Percentiles rank a stretch among this genome's conserved stretches.
Conservation (phyloP, 2,797 vertebrate genomes). For the Merluccius polli region DNA sequence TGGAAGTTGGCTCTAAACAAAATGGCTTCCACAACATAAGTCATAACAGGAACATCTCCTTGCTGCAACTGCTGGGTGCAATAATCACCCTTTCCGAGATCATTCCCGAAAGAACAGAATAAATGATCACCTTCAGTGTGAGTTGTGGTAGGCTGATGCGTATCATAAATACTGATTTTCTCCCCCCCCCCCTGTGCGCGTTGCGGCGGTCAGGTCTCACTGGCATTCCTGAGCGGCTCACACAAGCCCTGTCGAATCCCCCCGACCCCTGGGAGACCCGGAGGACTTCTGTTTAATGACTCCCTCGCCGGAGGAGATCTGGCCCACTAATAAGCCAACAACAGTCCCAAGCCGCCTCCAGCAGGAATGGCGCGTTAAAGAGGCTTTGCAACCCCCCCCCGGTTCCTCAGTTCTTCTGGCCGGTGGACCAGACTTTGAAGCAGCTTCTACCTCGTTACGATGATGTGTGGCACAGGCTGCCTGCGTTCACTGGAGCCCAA, state of each 20-base stretch:
- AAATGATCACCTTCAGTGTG: background rate
- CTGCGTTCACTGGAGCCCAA: background rate
- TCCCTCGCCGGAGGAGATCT: conserved; percentile 56
- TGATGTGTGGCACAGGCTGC: conserved; percentile 31
- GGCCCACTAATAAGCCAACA: conserved; percentile 61
- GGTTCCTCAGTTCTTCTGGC: conserved; percentile 10
- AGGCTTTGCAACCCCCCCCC: conserved; percentile 50
- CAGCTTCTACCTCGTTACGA: conserved; percentile 70
- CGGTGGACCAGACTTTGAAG: conserved; percentile 23
- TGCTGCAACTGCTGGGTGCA: background rate
- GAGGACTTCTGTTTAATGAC: conserved; percentile 60
- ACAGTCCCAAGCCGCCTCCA: conserved; percentile 61
- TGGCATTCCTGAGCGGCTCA: conserved; percentile 71
- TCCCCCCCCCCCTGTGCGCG: conserved; percentile 1
- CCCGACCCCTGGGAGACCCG: conserved; percentile 43
- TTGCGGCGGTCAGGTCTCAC: conserved; percentile 48
- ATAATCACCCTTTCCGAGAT: background rate
- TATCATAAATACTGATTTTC: conserved; percentile 6
- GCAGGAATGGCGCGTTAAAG: conserved; percentile 63
- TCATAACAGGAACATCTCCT: background rate
- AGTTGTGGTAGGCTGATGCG: background rate
- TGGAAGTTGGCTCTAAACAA: background rate
- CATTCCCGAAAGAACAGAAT: background rate
- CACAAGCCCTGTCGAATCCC: conserved; percentile 30
- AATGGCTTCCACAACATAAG: background rate